These are phyloP conservation scores for Hippoglossus stenolepis DNA, from an alignment of 2,113 vertebrate species.

Conservation along the genomic window DNA sequence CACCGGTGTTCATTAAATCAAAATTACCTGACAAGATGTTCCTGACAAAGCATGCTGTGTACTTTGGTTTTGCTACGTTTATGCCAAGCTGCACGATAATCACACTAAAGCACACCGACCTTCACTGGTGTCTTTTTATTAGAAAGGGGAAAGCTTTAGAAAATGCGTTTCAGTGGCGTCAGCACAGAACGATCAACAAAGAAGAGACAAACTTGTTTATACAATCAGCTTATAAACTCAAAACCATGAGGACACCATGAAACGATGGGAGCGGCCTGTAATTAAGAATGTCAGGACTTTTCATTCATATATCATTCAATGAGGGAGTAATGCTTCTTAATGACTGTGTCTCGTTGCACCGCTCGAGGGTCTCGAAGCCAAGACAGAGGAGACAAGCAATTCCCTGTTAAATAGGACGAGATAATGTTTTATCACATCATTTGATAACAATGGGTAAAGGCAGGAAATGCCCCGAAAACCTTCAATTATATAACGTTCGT, in stretches of 20 bases:
- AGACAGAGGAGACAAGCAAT: slow-evolving; percentile 40
- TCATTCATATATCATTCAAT: slow-evolving; percentile 39
- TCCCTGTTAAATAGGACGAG: slow-evolving; percentile 24
- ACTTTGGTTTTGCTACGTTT: neutral
- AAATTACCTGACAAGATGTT: neutral
- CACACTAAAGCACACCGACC: slow-evolving; percentile 1
- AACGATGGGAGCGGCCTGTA: slow-evolving; percentile 17
- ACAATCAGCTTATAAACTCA: neutral
- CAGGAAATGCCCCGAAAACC: slow-evolving; percentile 43
- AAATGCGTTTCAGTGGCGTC: slow-evolving; percentile 13
- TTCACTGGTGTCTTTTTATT: neutral
- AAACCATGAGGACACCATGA: slow-evolving; percentile 6
- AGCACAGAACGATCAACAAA: neutral
- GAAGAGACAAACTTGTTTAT: neutral
- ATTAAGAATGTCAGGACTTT: slow-evolving; percentile 22
- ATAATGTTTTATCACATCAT: slow-evolving; percentile 21
- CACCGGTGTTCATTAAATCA: slow-evolving; percentile 1
- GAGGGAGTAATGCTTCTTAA: slow-evolving; percentile 24
- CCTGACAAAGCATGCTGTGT: slow-evolving; percentile 11
- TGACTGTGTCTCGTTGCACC: slow-evolving; percentile 9
- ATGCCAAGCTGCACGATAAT: slow-evolving; percentile 15
- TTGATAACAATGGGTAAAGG: slow-evolving; percentile 30
- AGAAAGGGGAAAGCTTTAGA: neutral
- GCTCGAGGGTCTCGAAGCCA: neutral
- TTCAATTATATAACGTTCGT: slow-evolving; percentile 29